phyloP scores from a whole-genome alignment of 2,888 invertebrate species.

The Uloborus plumipes region DNA sequence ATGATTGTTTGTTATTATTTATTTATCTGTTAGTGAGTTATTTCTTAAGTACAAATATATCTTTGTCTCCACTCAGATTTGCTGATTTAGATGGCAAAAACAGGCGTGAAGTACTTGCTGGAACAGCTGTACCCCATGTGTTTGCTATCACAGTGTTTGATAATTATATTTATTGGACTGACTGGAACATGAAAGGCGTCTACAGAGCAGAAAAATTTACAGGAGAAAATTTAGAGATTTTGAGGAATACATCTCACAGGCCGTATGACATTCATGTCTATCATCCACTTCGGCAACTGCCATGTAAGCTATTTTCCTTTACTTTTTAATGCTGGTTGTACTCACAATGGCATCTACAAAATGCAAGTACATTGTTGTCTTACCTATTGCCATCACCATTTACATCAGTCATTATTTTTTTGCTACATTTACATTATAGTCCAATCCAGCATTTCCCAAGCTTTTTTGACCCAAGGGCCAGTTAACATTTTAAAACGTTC shows the following conservation, averaged over 20 bases:
- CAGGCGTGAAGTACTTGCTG: constrained; percentile 84
- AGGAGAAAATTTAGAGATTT: constrained; percentile 77
- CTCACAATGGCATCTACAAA: too few species aligned
- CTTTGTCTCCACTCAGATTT: constrained; percentile 73
- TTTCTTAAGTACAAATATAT: too few species aligned
- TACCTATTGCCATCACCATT: too few species aligned
- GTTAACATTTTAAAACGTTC: too few species aligned
- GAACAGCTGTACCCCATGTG: constrained; percentile 89
- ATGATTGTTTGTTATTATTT: too few species aligned
- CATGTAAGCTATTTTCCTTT: constrained; percentile 72
- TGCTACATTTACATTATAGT: too few species aligned
- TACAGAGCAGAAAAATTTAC: constrained; percentile 92
- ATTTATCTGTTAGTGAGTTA: too few species aligned
- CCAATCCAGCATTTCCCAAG: too few species aligned
- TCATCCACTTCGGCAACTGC: constrained; percentile 88
- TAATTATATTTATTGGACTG: constrained; percentile 93
- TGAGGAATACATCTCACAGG: constrained; percentile 92
- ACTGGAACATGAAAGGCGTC: constrained; percentile 97
- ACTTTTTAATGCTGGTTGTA: too few species aligned
- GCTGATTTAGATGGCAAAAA: constrained; percentile 92
- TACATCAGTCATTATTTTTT: too few species aligned
- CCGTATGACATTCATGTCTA: constrained; percentile 94
- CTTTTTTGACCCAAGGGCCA: too few species aligned
- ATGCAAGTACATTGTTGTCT: too few species aligned
- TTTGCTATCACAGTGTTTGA: constrained; percentile 95